Evolutionary conservation across 2,888 invertebrate species (phyloP), one percentile per base, ranked within the genome.

Genomic region (Blastobasis lacticolella): DNA sequence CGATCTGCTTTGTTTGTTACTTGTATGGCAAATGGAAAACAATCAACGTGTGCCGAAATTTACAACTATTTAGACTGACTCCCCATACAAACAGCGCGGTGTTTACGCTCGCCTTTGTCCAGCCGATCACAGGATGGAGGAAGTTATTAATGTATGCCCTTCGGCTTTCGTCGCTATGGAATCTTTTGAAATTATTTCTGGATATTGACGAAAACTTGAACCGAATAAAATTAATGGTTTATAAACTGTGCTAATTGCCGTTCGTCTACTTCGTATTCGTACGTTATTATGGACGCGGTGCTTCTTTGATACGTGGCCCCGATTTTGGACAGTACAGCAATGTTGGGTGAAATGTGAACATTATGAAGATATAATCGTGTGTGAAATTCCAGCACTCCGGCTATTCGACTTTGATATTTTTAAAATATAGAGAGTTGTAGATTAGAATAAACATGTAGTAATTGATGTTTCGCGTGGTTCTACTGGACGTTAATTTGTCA

Each of bases 31-130:
- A 23, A 23, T 49, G 5, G 49, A 38, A n/a, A 45, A 36, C 44
- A 8, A 42, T 37, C 45, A n/a, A 40, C 10, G 45, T 45, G 23
- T 49, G 36, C 44, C 23, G 36, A 10, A 49, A 51, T 54, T 54
- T 54, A 54, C 49, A 38, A 49, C 54, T 54, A 54, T 54, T 54
- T 51, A 51, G 49, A 45, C 54, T 51, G 49, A 53, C 47, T 48
- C 46, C 45, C 46, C 44, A 40, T 51, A 60, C 68, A 72, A 58
- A 69, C n/a, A n/a, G n/a, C 54, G 62, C 57, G 56, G 52, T 60
- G 59, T 64, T 61, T 61, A 55, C 59, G 61, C 66, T 71, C 61
- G 74, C 67, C 81, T 82, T 82, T 84, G 83, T 83, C 66, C 69
- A 37, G 69, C 59, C 54, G 54, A 66, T 50, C 57, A 55, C 73